Evolutionary conservation across 2,797 vertebrate genomes (phyloP).

Genomic region (Uromys caudimaculatus): DNA sequence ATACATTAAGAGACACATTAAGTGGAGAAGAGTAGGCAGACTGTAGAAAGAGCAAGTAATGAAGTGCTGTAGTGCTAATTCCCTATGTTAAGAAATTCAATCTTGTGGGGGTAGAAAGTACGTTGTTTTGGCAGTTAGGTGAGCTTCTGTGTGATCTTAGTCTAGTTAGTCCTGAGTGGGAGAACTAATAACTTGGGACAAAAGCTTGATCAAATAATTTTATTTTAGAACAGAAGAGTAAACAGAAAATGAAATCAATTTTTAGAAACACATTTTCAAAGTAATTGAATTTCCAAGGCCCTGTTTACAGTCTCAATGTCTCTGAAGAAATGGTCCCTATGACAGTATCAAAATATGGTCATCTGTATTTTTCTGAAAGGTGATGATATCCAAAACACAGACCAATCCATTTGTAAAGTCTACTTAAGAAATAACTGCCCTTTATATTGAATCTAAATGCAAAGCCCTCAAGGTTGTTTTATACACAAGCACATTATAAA

Average conservation of each 20-base stretch:
- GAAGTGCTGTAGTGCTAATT: not conserved
- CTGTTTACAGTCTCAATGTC: not conserved
- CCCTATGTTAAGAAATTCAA: not conserved
- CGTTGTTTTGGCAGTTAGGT: not conserved
- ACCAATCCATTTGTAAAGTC: not conserved
- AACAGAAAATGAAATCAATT: not conserved
- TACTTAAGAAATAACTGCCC: not conserved
- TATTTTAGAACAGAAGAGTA: constrained; percentile 9
- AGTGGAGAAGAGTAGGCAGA: not conserved
- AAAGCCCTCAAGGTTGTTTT: not conserved
- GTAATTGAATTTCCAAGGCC: not conserved
- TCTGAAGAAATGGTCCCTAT: not conserved
- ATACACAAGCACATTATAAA: not conserved
- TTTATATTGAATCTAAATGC: not conserved
- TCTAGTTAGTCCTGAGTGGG: not conserved
- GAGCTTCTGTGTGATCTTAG: not conserved
- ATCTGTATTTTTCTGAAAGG: not conserved
- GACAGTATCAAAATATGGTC: not conserved
- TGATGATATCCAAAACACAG: not conserved
- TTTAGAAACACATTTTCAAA: constrained; percentile 1
- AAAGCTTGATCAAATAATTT: not conserved
- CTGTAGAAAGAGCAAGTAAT: not conserved
- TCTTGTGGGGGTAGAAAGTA: not conserved
- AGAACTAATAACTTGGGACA: not conserved
- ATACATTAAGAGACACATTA: not conserved